Percentiles rank a stretch among this genome's conserved stretches.
Conservation (phyloP, 2,113 vertebrate genomes). For the Emydocephalus ijimae region DNA sequence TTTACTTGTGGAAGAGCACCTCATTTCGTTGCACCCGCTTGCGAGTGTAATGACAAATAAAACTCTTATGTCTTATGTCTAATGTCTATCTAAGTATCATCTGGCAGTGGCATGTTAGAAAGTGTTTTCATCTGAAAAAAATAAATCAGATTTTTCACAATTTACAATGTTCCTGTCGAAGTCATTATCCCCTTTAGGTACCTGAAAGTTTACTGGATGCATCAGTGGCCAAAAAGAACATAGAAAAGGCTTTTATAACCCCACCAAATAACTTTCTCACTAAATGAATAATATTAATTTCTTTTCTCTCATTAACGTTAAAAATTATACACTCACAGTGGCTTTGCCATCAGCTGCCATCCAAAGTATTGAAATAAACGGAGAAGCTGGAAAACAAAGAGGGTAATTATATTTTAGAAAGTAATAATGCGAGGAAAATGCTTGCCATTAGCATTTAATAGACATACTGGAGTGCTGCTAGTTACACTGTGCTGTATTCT, state of each 20-base stretch:
- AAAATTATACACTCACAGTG: slow-evolving; percentile 77
- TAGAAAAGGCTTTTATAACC: neutral
- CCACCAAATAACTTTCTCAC: neutral
- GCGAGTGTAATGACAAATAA: too few relatives aligned
- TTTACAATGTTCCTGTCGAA: neutral
- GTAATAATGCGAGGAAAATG: neutral
- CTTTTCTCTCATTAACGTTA: neutral
- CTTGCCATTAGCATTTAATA: neutral
- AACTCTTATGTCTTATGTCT: too few relatives aligned
- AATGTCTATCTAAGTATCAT: neutral
- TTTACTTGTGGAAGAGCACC: too few relatives aligned
- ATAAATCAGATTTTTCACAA: neutral
- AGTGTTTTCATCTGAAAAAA: neutral
- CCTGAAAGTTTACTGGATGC: neutral
- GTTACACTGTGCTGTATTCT: neutral
- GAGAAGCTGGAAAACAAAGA: slow-evolving; percentile 64
- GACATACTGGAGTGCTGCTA: neutral
- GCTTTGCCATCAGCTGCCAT: slow-evolving; percentile 81
- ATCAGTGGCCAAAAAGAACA: neutral
- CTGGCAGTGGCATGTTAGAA: neutral
- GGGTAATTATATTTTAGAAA: slow-evolving; percentile 13
- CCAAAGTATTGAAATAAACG: slow-evolving; percentile 62
- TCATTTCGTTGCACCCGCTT: too few relatives aligned
- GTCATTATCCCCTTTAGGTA: neutral
- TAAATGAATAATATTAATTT: neutral